Percentiles rank a stretch among this genome's conserved stretches.
phyloP scores from a whole-genome alignment of 2,113 vertebrate species.

The Bubo bubo region DNA sequence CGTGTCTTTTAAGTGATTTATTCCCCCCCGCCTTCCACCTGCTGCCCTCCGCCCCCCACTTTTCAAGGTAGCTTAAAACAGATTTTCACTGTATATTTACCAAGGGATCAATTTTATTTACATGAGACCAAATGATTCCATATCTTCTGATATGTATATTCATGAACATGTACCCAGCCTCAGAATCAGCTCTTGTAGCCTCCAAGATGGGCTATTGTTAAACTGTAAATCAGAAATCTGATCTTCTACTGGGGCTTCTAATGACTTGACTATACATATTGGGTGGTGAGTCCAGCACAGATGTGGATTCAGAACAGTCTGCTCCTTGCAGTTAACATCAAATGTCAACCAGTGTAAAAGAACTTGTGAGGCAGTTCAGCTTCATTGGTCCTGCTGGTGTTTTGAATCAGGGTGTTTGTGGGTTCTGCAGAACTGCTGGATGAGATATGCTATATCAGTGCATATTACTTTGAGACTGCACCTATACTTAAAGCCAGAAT shows the following conservation, averaged over 20 bases:
- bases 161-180: not conserved
- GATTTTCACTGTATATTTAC: not conserved
- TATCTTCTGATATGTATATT: not conserved
- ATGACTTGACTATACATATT: not conserved
- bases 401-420: not conserved
- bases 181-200: not conserved
- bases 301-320: not conserved
- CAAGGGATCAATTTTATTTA: not conserved
- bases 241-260: not conserved
- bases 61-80: not conserved
- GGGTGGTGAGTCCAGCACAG: not conserved
- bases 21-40: fast-evolving
- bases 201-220: not conserved
- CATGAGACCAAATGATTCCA: not conserved
- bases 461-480: not conserved
- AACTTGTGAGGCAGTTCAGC: not conserved
- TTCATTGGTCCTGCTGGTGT: not conserved
- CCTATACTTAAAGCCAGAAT: not conserved
- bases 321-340: not conserved
- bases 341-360: not conserved
- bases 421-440: not conserved
- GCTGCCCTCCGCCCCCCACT: fast-evolving
- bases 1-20: not conserved
- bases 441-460: not conserved
- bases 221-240: not conserved